Percentiles rank a stretch among this genome's conserved stretches.
Conservation (phyloP, 2,797 vertebrate species). For the Phataginus tricuspis region DNA sequence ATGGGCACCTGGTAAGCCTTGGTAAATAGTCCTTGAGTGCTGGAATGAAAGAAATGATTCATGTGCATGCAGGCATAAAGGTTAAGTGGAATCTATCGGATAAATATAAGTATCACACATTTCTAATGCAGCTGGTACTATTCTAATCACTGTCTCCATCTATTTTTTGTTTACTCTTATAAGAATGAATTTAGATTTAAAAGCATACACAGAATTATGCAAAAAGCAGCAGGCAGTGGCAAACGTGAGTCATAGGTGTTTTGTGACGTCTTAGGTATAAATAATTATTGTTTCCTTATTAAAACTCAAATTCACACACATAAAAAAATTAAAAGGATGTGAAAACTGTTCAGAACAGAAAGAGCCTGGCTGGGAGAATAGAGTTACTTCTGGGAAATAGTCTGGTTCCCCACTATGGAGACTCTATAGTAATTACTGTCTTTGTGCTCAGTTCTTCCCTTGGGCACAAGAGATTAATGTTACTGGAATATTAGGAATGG, state of each 20-base stretch:
- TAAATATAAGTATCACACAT: conserved; percentile 11
- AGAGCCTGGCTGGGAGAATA: not conserved
- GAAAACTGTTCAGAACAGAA: not conserved
- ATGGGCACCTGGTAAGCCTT: not conserved
- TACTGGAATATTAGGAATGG: not conserved
- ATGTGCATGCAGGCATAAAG: not conserved
- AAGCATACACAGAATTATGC: not conserved
- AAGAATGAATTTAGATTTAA: conserved; percentile 39
- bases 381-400: not conserved
- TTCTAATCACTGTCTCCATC: not conserved
- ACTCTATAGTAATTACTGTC: not conserved
- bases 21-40: not conserved
- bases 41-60: not conserved
- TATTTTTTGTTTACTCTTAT: conserved; percentile 34
- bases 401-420: not conserved
- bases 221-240: not conserved
- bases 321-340: not conserved
- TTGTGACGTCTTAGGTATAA: conserved; percentile 10
- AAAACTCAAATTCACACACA: not conserved
- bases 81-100: not conserved
- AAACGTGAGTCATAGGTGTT: not conserved
- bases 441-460: conserved; percentile 28
- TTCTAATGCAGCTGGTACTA: not conserved
- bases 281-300: not conserved
- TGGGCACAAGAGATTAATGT: not conserved